Evolutionary conservation across 1,140 invertebrate species (phyloP).

Genomic region (Drosophila mayri): DNA sequence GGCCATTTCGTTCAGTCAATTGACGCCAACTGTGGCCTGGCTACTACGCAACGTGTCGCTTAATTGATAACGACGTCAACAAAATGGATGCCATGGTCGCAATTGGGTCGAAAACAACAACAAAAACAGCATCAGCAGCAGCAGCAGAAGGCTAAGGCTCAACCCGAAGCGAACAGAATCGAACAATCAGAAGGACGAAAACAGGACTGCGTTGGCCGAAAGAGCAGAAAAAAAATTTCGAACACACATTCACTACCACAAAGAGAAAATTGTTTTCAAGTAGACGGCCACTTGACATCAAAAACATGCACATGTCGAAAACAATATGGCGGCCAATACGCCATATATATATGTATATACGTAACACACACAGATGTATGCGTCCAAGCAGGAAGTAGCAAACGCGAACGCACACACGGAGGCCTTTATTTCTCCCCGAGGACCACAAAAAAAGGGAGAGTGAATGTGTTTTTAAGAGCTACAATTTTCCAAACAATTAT

Average conservation of each 20-base stretch:
- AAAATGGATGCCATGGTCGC: slow-evolving; percentile 72
- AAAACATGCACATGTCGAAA: slow-evolving; percentile 78
- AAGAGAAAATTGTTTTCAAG: slow-evolving; percentile 73
- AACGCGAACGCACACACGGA: slow-evolving; percentile 44
- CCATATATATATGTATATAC: slow-evolving; percentile 35
- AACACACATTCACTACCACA: slow-evolving; percentile 10
- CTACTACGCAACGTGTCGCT: slow-evolving; percentile 75
- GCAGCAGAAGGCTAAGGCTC: slow-evolving; percentile 18
- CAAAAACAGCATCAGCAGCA: slow-evolving; percentile 9
- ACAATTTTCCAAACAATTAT: slow-evolving; percentile 81
- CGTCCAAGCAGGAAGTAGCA: slow-evolving; percentile 58
- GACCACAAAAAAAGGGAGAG: slow-evolving; percentile 15
- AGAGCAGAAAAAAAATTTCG: slow-evolving; percentile 31
- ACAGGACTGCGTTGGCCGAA: slow-evolving; percentile 19
- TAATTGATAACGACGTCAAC: slow-evolving; percentile 81
- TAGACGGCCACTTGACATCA: slow-evolving; percentile 74
- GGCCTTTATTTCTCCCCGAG: slow-evolving; percentile 53
- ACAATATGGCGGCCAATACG: slow-evolving; percentile 68
- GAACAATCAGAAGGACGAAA: slow-evolving; percentile 50
- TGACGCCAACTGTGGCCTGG: slow-evolving; percentile 69
- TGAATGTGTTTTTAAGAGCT: slow-evolving; percentile 73
- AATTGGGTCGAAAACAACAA: slow-evolving; percentile 63
- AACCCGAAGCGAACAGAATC: slow-evolving; percentile 24
- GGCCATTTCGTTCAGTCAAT: slow-evolving; percentile 66
- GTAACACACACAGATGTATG: slow-evolving; percentile 3